Base-by-base conservation (phyloP, 1,140 invertebrate genomes). In the Proales similis region DNA sequence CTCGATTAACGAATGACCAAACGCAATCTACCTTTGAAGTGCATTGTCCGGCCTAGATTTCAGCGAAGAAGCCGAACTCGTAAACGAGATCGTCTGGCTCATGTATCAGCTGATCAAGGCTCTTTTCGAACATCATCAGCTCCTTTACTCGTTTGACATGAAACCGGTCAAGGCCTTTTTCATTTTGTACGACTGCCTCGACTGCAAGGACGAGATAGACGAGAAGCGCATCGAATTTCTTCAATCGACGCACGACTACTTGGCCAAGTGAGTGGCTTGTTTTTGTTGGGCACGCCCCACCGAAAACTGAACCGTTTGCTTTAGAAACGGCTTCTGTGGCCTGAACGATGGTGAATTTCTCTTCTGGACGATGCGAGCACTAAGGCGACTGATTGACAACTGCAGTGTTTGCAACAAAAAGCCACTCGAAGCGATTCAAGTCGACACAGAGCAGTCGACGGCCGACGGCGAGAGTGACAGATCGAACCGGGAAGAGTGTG, bases 131-230 rank as follows among this genome's bases (percentile, higher is more conserved):
- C 39, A 19, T 22, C 14, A 9, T 19, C 27, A 27, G 12, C 36
- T 42, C 20, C 27, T 57, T 20, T 36, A 36, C 11, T n/a, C 45
- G 7, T 17, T 42, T 3, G 45, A 57, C 39, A 20, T 14, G 14
- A 57, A 57, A 42, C 51, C 51, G 20, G 9, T 57, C 27, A 57
- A 57, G 32, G 14, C 51, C 30, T 57, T 57, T 57, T 32, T 57
- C n/a, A 57, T 57, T 2, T 9, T 57, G 19, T 57, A 42, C 45
- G 51, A 57, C 12, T 24, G 39, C 12, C 39, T 42, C 22, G 36
- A 57, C 11, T 29, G 19, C 27, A 42, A 57, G 24, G 12, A 5
- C 12, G 33, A 42, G 42, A 12, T 42, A 24, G 20, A 57, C 39
- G 30, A 20, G 27, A 12, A 26, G 45, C 19, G 30, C 19, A 12